These are phyloP conservation scores for Protonemura montana DNA, from an alignment of 2,888 invertebrate genomes.

Conservation along the genomic window DNA sequence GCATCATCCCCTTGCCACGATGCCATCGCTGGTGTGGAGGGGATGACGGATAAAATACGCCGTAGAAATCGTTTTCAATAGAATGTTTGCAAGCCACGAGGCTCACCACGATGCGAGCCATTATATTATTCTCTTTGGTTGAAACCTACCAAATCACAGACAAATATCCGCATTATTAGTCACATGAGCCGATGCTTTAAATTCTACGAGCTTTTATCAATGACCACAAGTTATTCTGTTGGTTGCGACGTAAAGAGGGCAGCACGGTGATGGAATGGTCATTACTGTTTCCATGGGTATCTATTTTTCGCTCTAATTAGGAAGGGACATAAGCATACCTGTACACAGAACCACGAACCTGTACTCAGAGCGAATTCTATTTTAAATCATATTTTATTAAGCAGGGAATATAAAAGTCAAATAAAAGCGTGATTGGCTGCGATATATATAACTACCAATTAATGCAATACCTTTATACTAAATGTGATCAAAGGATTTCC, in stretches of 20 bases:
- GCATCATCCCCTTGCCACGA: background rate
- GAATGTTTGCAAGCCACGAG: background rate
- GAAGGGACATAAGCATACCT: too few relatives aligned
- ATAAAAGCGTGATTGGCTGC: too few relatives aligned
- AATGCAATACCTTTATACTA: background rate
- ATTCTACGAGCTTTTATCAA: background rate
- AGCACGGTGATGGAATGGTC: too few relatives aligned
- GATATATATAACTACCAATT: too few relatives aligned
- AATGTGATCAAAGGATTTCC: background rate
- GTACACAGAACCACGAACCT: too few relatives aligned
- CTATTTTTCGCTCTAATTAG: too few relatives aligned
- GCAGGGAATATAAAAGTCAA: too few relatives aligned
- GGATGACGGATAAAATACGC: background rate
- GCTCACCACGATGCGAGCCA: too few relatives aligned
- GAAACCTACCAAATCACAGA: background rate
- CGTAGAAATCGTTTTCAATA: background rate
- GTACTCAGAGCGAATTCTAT: too few relatives aligned
- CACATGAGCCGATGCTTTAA: background rate
- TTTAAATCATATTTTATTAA: too few relatives aligned
- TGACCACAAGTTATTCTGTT: background rate
- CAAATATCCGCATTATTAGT: background rate
- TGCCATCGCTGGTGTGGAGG: background rate
- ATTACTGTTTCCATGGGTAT: too few relatives aligned
- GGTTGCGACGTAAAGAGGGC: too few relatives aligned
- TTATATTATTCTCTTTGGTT: background rate